Evolutionary conservation across 2,888 invertebrate species (phyloP), one percentile per base, ranked within the genome.

Genomic region (Ectemnius lituratus): DNA sequence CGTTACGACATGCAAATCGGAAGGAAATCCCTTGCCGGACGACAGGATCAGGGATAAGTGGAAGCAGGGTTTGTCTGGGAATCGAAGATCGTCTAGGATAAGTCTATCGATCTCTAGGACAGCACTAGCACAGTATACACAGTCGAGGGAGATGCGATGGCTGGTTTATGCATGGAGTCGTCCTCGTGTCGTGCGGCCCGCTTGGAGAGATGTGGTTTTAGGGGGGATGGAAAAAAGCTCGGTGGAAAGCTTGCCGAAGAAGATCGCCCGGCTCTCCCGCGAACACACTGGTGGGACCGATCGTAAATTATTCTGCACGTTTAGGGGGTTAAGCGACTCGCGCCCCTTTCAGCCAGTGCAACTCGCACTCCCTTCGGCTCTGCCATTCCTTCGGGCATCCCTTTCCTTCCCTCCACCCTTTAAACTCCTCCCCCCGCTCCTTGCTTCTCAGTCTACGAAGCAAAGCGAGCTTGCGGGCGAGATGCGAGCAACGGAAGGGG

Each of bases 251-350:
- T 64, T 61, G 6, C 56, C 67, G 79, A 72, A 68, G 72, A 68
- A 82, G 77, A 76, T 76, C 67, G 65, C 73, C 74, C 72, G 37
- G 37, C 37, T 37, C 37, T 37, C 37, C 46, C 18, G 75, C 71
- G 76, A 67, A 74, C 74, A 77, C 70, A 81, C n/a, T 37, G 75
- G 78, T 75, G 80, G 79, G 77, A 81, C 79, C 84, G 81, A 85
- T 86, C 86, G 85, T 85, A 85, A 85, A 85, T 86, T 85, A 84
- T 85, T 85, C 79, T 77, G 79, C 78, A 76, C 82, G 82, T 83
- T 85, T 81, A 84, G 83, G 84, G 83, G 80, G 77, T 84, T 85
- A 78, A 84, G 79, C 83, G 84, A 86, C 79, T 85, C 81, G 78
- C 73, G 77, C 76, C 79, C 82, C 77, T 85, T 83, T 84, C 83